Conservation (phyloP, 2,888 invertebrate genomes). For the Tachystola acroxantha region DNA sequence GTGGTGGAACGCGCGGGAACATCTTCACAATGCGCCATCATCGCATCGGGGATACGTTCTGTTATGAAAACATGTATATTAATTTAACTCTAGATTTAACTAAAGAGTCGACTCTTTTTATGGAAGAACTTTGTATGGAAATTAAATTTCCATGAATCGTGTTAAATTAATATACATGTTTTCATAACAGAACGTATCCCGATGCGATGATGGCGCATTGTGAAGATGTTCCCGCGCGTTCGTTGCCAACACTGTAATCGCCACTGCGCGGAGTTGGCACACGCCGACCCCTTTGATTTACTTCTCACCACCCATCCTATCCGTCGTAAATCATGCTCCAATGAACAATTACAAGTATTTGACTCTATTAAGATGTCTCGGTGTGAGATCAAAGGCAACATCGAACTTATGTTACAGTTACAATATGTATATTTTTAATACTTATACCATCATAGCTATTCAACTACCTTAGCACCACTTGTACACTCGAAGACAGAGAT, state of each 20-base stretch:
- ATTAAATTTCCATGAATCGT: too few species aligned
- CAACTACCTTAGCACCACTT: too few species aligned
- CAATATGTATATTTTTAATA: too few species aligned
- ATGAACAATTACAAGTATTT: conserved; percentile 15
- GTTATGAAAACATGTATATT: conserved; percentile 46
- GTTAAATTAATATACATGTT: conserved; percentile 47
- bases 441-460: too few species aligned
- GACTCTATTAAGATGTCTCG: background rate
- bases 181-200: conserved; percentile 34
- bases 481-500: too few species aligned
- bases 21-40: conserved; percentile 41
- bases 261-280: conserved; percentile 55
- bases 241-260: conserved; percentile 63
- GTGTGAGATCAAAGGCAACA: background rate
- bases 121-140: too few species aligned
- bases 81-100: too few species aligned
- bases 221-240: conserved; percentile 46
- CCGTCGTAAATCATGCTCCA: conserved; percentile 42
- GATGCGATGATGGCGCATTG: conserved; percentile 27
- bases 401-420: too few species aligned
- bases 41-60: conserved; percentile 28
- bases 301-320: conserved; percentile 58
- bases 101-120: too few species aligned
- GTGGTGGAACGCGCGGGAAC: conserved; percentile 35
- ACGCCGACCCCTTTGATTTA: conserved; percentile 61